phyloP scores from a whole-genome alignment of 2,888 invertebrate species.

The Lissocephala sabroskyi region DNA sequence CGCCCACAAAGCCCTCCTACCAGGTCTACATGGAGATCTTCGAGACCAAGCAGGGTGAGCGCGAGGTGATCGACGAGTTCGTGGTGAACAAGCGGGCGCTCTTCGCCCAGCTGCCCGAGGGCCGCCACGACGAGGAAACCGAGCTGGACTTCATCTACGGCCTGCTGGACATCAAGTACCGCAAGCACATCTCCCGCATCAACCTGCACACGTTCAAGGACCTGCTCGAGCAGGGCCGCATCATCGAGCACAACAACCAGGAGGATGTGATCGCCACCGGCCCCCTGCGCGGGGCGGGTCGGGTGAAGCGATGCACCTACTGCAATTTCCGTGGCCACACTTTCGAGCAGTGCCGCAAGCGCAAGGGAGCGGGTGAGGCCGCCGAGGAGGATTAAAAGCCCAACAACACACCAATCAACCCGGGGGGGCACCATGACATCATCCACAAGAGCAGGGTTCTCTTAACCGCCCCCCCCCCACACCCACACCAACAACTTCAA shows the following conservation, averaged over 20 bases:
- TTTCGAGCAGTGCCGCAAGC: conserved; percentile 60
- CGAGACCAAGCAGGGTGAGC: conserved; percentile 53
- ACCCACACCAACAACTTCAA: neutral
- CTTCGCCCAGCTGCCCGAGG: conserved; percentile 66
- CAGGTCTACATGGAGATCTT: conserved; percentile 70
- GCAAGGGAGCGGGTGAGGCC: conserved; percentile 24
- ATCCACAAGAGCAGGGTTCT: conserved; percentile 22
- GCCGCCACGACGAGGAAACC: conserved; percentile 64
- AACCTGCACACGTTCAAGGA: conserved; percentile 60
- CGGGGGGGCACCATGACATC: conserved; percentile 27
- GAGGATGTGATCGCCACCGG: conserved; percentile 34
- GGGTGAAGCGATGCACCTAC: conserved; percentile 57
- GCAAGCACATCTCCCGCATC: conserved; percentile 62
- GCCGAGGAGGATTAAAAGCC: conserved; percentile 14
- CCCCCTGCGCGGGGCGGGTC: conserved; percentile 36
- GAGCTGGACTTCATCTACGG: conserved; percentile 68
- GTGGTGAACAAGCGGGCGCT: conserved; percentile 66
- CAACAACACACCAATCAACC: conserved; percentile 5
- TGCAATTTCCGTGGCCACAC: conserved; percentile 68
- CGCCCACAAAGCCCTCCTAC: conserved; percentile 66
- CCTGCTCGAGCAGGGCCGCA: conserved; percentile 65
- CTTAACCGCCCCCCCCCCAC: conserved; percentile 8
- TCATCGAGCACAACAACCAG: conserved; percentile 62
- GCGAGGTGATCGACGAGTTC: conserved; percentile 60
- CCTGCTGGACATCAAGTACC: conserved; percentile 63